Evolutionary conservation across 2,113 vertebrate genomes (phyloP).

Genomic region (Rhea americana): DNA sequence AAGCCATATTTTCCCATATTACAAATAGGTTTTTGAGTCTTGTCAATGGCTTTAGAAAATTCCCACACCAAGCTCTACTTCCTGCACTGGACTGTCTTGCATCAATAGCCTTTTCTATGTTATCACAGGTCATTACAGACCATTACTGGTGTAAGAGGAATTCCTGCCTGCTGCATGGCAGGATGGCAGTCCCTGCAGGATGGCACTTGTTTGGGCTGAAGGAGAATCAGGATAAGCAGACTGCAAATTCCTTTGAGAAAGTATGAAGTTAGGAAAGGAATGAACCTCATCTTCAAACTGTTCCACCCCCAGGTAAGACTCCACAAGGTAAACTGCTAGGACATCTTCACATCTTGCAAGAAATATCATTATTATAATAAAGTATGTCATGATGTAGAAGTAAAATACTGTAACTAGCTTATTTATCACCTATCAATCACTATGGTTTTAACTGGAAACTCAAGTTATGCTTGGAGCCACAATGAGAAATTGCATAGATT

Average conservation of each 20-base stretch:
- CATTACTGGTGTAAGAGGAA: neutral
- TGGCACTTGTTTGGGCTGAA: neutral
- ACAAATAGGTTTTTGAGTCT: neutral
- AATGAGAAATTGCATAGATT: neutral
- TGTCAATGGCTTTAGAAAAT: neutral
- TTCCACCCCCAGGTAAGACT: neutral
- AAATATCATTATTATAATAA: neutral
- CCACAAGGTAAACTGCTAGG: neutral
- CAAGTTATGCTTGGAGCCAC: neutral
- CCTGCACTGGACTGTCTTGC: neutral
- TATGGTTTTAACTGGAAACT: neutral
- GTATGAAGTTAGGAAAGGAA: neutral
- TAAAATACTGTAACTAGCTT: neutral
- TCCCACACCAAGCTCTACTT: neutral
- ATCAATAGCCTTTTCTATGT: neutral
- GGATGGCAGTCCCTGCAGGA: neutral
- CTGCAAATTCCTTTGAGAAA: neutral
- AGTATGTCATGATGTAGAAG: neutral
- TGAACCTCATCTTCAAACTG: neutral
- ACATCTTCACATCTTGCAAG: neutral
- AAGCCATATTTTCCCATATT: neutral
- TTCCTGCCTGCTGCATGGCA: neutral
- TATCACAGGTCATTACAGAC: neutral
- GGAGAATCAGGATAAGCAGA: neutral
- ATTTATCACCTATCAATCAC: neutral